Evolutionary conservation across 1,140 invertebrate species (phyloP), one percentile per base, ranked within the genome.

Genomic region (Microplitis demolitor): DNA sequence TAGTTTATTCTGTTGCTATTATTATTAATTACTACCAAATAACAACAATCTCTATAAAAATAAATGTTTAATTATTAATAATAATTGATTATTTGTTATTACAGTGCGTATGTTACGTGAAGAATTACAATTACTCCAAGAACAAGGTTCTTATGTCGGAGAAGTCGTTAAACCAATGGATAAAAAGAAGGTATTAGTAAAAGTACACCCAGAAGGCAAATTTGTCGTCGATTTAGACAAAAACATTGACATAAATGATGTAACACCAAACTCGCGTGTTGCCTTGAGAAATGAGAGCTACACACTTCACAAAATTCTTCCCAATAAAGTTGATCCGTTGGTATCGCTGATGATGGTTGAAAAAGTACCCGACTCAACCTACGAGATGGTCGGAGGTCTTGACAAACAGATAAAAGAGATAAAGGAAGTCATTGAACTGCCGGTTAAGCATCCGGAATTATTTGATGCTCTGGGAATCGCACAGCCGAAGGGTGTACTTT

Each of bases 271-370:
- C 85, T 98, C 96, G 78, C 90, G 98, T 82, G 98, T 99, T 37
- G 98, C 98, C 24, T 89, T 99, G 31, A 92, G 98, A 50, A 99
- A 99, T 88, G 98, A 99, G 88, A 98, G 96, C 85, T 99, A 99
- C 82, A 98, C 97, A 0, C 89, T 99, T 24, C 98, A 99, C 86
- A 99, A 99, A 89, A 99, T 99, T 78, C 87, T 99, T 14, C 98
- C 98, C 1, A 99, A 99, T 83, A 99, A 99, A 89, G 96, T 99
- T n/a, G 98, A 99, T 90, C 98, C 98, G 2, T 88, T 99, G 51
- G 98, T 99, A 0, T 99, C 97, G n/a, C 90, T 99, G 58, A 99
- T 99, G 98, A 99, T 99, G 98, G 98, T 99, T 0, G 98, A 99
- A 84, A 99, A 99, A 88, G 98, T 99, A 4, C 98, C 98, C 8